Base-by-base conservation (phyloP, 2,888 invertebrate genomes). In the Erpobdella octoculata region DNA sequence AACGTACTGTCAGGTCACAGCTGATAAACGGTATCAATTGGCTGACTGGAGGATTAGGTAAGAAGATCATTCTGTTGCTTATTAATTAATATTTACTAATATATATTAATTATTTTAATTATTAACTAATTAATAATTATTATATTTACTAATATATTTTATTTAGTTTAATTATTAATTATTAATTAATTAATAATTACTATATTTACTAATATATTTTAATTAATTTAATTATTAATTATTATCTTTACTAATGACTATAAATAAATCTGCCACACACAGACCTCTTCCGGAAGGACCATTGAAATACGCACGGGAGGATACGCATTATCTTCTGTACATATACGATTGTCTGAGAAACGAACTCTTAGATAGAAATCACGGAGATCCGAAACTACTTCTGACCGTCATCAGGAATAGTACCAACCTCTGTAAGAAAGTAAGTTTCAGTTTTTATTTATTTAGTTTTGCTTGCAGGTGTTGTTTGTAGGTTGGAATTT, bases 301-400 rank as follows among this genome's bases (percentile, higher is more conserved):
- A 78, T 83, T 91, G 12, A 79, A 82, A 48, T 98, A 98, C 83
- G 97, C 97, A 0, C 87, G 95, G 21, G 89, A 89, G 81, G 97
- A 98, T 84, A 97, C 97, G 0, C 97, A 96, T 84, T 95, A 91
- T 82, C 85, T 98, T 73, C 87, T 96, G 4, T 91, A 92, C 81
- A 89, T 96, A 75, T 94, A 91, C 85, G 90, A 92, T 72, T 83
- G 86, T 48, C 84, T 96, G 72, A 88, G 87, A 72, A 89, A 89
- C 76, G 90, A 91, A 71, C 84, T 97, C 48, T 80, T 92, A 2
- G 85, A 69, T n/a, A 25, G 21, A 46, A 33, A 33, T 21, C 31
- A 25, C 35, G 89, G 89, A 73, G 36, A 37, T 38, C 18, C 9
- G 2, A 48, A 53, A 21, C 80, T 90, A 0, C 81, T 96, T 18